These are phyloP conservation scores for Drosophila bocqueti DNA, from an alignment of 1,140 invertebrate species.

Conservation along the genomic window DNA sequence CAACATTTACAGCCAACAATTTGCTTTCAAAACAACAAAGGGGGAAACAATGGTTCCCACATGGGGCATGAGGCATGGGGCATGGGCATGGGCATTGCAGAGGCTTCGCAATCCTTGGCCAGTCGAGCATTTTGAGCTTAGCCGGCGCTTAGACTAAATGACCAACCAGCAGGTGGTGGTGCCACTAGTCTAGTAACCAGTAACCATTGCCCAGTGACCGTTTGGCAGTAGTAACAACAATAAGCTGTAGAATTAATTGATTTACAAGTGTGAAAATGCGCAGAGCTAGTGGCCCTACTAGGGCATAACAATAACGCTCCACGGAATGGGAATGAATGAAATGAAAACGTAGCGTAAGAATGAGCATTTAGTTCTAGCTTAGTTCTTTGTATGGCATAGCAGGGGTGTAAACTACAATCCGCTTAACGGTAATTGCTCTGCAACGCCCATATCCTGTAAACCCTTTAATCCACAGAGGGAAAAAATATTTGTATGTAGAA, in stretches of 20 bases:
- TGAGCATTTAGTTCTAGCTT: slow-evolving; percentile 69
- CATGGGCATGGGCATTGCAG: slow-evolving; percentile 30
- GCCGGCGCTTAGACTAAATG: slow-evolving; percentile 75
- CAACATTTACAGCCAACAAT: slow-evolving; percentile 48
- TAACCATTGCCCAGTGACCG: slow-evolving; percentile 8
- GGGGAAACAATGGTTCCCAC: slow-evolving; percentile 62
- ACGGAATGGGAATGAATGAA: slow-evolving; percentile 33
- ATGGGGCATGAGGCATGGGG: slow-evolving; percentile 14
- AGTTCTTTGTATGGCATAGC: slow-evolving; percentile 31
- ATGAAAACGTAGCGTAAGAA: slow-evolving; percentile 44
- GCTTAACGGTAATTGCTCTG: slow-evolving; percentile 72
- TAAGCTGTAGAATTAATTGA: slow-evolving; percentile 78
- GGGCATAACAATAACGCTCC: slow-evolving; percentile 43
- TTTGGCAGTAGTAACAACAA: slow-evolving; percentile 32
- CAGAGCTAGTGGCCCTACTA: slow-evolving; percentile 19
- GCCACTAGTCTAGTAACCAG: slow-evolving; percentile 15
- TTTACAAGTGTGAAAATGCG: slow-evolving; percentile 79
- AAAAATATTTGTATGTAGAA: neutral
- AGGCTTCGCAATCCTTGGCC: slow-evolving; percentile 72
- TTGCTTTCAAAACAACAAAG: slow-evolving; percentile 52
- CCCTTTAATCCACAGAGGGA: neutral
- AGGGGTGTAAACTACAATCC: slow-evolving; percentile 69
- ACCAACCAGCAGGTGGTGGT: slow-evolving; percentile 65
- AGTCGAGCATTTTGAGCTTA: slow-evolving; percentile 62
- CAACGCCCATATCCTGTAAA: slow-evolving; percentile 1